Percentiles rank a stretch among this genome's conserved stretches.
Conservation (phyloP, 2,888 invertebrate species). For the Nomada ferruginata region DNA sequence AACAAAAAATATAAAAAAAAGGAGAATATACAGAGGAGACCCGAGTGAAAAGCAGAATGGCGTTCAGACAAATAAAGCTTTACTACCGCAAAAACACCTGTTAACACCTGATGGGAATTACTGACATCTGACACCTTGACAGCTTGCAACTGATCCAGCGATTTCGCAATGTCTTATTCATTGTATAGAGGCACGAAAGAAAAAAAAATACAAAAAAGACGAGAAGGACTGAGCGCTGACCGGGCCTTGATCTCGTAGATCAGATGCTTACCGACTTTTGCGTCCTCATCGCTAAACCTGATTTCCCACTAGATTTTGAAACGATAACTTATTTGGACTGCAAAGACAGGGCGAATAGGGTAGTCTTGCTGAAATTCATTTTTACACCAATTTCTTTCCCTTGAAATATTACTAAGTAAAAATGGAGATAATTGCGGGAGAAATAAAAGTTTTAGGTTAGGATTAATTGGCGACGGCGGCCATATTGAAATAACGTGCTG, state of each 20-base stretch:
- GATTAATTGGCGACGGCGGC: too few relatives aligned
- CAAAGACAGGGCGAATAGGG: neutral
- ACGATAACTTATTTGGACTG: too few relatives aligned
- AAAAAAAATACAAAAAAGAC: neutral
- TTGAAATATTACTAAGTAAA: too few relatives aligned
- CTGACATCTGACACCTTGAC: constrained; percentile 43
- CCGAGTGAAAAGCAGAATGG: constrained; percentile 8
- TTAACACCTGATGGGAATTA: constrained; percentile 20
- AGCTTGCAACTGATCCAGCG: constrained; percentile 12
- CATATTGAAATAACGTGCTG: too few relatives aligned
- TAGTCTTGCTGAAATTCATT: neutral
- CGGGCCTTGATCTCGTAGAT: constrained; percentile 52
- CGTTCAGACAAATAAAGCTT: constrained; percentile 6
- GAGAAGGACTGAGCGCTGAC: constrained; percentile 43
- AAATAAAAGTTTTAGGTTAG: too few relatives aligned
- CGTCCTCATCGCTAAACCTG: neutral
- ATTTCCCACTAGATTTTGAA: neutral
- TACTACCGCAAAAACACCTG: too few relatives aligned
- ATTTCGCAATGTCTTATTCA: constrained; percentile 19
- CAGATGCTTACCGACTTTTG: constrained; percentile 1
- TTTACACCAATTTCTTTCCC: too few relatives aligned
- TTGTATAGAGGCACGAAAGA: constrained; percentile 20
- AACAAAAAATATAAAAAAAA: neutral
- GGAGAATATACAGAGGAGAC: neutral
- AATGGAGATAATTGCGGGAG: too few relatives aligned